A percentile compares a stretch with the other conserved stretches of the same genome.
phyloP scores from a whole-genome alignment of 2,888 invertebrate genomes.

The Lutraria lutraria region DNA sequence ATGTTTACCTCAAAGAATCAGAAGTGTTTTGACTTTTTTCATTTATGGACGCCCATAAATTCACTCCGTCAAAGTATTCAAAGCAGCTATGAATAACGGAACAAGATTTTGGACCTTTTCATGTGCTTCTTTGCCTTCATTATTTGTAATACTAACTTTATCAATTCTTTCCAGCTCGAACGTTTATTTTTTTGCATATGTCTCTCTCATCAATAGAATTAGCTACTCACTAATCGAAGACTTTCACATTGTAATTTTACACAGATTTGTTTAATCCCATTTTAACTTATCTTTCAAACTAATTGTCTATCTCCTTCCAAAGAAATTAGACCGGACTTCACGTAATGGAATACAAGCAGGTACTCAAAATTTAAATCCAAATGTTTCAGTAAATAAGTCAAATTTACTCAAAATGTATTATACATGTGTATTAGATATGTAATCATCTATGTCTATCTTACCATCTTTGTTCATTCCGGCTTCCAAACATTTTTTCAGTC shows the following conservation, averaged over 20 bases:
- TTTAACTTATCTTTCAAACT: too few relatives aligned
- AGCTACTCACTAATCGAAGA: background rate
- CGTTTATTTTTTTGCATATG: background rate
- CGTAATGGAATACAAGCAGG: too few relatives aligned
- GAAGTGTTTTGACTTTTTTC: slow-evolving; percentile 48
- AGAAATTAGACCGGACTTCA: too few relatives aligned
- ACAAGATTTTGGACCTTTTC: background rate
- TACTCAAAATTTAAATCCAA: too few relatives aligned
- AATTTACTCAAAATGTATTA: too few relatives aligned
- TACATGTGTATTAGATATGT: too few relatives aligned
- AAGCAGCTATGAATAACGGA: background rate
- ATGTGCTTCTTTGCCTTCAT: background rate
- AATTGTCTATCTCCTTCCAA: too few relatives aligned
- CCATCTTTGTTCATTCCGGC: slow-evolving; percentile 99
- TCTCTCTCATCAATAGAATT: background rate
- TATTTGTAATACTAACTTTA: background rate
- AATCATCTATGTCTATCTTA: slow-evolving; percentile 88
- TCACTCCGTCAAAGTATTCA: background rate
- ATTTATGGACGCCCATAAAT: slow-evolving; percentile 38
- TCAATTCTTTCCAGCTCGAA: background rate
- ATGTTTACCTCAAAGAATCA: slow-evolving; percentile 37
- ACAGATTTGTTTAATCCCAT: background rate
- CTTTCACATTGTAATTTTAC: background rate
- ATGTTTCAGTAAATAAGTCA: too few relatives aligned
- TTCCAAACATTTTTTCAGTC: slow-evolving; percentile 95